Conservation (phyloP, 2,888 invertebrate species). For the Euclidia mi region DNA sequence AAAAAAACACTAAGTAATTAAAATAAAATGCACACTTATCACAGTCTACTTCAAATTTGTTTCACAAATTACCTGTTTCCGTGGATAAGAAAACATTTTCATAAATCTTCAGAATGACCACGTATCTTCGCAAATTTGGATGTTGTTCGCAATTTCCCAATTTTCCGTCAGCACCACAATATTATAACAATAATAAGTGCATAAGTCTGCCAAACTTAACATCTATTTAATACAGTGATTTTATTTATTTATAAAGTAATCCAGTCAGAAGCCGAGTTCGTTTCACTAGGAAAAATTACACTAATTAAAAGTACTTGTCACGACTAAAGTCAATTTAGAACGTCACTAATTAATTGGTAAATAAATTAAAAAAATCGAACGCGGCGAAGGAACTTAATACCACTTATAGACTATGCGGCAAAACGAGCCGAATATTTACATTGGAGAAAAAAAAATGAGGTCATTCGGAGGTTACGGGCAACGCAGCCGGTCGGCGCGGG, state of each 20-base stretch:
- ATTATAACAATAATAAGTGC: constrained; percentile 64
- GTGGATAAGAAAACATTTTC: constrained; percentile 34
- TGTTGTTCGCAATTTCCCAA: constrained; percentile 37
- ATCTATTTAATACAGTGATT: constrained; percentile 56
- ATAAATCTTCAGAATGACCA: constrained; percentile 36
- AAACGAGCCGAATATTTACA: constrained; percentile 89
- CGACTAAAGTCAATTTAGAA: constrained; percentile 68
- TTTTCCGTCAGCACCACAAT: constrained; percentile 65
- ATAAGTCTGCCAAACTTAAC: constrained; percentile 62
- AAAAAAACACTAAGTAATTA: constrained; percentile 2
- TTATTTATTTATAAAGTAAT: constrained; percentile 55
- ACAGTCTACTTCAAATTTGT: constrained; percentile 17
- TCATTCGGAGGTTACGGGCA: constrained; percentile 89
- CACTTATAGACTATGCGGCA: constrained; percentile 89
- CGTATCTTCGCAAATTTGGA: constrained; percentile 40
- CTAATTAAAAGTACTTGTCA: constrained; percentile 70
- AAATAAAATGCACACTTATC: constrained; percentile 12
- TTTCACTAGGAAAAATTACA: constrained; percentile 72
- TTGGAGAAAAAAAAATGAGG: constrained; percentile 89
- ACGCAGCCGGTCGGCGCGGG: constrained; percentile 88
- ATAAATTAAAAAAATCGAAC: constrained; percentile 69
- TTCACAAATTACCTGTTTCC: constrained; percentile 46
- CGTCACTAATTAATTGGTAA: constrained; percentile 70
- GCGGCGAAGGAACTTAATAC: constrained; percentile 87
- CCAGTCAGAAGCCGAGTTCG: constrained; percentile 65